phyloP scores from a whole-genome alignment of 2,888 invertebrate species.

The Aphidoletes aphidimyza region DNA sequence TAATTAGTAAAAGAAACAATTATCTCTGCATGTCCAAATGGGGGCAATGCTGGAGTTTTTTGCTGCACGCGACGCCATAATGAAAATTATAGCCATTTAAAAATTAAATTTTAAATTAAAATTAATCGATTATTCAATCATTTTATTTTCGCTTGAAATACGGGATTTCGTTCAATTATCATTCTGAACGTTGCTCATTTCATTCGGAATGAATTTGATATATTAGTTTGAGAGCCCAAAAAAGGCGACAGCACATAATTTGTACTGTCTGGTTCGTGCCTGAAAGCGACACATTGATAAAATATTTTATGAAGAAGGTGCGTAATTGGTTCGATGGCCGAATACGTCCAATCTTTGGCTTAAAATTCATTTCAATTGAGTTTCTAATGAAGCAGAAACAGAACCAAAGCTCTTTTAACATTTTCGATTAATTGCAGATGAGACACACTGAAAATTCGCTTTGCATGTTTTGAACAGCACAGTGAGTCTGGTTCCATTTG shows the following conservation, averaged over 20 bases:
- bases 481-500: too few relatives aligned
- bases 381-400: neutral
- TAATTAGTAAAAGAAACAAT: neutral
- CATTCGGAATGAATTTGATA: neutral
- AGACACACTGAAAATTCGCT: too few relatives aligned
- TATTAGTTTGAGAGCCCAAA: neutral
- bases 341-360: neutral
- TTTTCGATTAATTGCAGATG: neutral
- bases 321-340: neutral
- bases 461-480: too few relatives aligned
- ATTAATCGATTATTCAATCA: neutral
- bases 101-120: constrained; percentile 13
- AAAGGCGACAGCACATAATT: neutral
- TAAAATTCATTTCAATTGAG: neutral
- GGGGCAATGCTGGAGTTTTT: too few relatives aligned
- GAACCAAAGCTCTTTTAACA: neutral
- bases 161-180: neutral
- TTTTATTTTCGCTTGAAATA: neutral
- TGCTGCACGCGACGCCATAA: neutral
- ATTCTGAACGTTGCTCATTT: neutral
- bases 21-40: neutral
- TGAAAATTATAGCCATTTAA: neutral
- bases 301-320: constrained; percentile 10
- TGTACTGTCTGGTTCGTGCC: neutral
- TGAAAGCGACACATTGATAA: neutral